Conservation (phyloP, 2,113 vertebrate genomes). For the Esox niger region DNA sequence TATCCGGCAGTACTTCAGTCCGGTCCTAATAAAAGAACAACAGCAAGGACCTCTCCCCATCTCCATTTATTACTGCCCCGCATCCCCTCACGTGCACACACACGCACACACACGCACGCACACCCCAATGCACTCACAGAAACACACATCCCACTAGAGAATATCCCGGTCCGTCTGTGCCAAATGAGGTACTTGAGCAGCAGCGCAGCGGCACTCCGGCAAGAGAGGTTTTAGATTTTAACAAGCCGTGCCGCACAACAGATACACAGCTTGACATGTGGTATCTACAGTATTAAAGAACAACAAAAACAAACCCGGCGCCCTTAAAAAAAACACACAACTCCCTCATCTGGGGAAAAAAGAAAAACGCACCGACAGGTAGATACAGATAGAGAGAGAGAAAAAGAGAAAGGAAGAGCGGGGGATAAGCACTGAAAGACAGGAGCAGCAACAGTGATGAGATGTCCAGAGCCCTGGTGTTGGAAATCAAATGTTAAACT, state of each 20-base stretch:
- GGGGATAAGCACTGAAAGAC: background rate
- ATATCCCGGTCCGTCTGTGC: slow-evolving; percentile 49
- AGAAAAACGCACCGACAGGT: background rate
- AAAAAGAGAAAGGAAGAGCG: background rate
- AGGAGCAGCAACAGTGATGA: background rate
- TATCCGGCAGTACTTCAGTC: slow-evolving; percentile 27
- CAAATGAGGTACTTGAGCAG: slow-evolving; percentile 57
- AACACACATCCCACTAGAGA: slow-evolving; percentile 63
- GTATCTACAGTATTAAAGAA: background rate
- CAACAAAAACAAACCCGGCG: background rate
- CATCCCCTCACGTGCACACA: background rate
- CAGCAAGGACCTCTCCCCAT: slow-evolving; percentile 15
- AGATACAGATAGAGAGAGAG: background rate
- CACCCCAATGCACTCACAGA: background rate
- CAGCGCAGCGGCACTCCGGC: slow-evolving; percentile 7
- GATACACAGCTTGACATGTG: background rate
- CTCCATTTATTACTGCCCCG: background rate
- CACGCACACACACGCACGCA: background rate
- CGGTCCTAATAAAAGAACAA: slow-evolving; percentile 21
- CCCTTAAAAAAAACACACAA: background rate
- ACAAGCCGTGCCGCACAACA: background rate
- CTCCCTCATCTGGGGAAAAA: background rate
- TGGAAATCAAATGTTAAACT: background rate
- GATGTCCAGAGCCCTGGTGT: background rate
- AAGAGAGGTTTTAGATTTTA: slow-evolving; percentile 39